Evolutionary conservation across 2,888 invertebrate species (phyloP), one percentile per base, ranked within the genome.

Genomic region (Tholera decimalis): DNA sequence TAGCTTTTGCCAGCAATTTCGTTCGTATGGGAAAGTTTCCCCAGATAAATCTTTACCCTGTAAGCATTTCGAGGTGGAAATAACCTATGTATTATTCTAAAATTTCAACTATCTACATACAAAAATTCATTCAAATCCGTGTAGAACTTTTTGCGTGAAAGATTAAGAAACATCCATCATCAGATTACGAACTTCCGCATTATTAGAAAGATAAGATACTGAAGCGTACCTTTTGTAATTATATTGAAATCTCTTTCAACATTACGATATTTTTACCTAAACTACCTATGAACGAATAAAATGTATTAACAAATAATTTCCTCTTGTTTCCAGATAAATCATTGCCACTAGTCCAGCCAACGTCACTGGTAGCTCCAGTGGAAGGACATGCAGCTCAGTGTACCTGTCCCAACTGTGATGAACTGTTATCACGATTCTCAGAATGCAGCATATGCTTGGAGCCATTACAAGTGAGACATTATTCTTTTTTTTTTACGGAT

Each of bases 361-460:
- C 91, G 1, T 64, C 91, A 2, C 60, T 91, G 44, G 91, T 88
- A 50, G 72, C 90, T 0, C 59, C 89, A n/a, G 91, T 88, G 35
- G 92, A 91, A 57, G 89, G 93, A 3, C 95, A 95, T 64, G 88
- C 93, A 2, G 93, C 92, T 1, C 93, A 93, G 61, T 95, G 95
- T 77, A 57, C 89, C 22, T 95, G 95, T 58, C 93, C 93, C 2
- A 96, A 95, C 86, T 96, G 95, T 68, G 93, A 94, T 41, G 95
- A 95, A 57, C 83, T 96, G 7, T 83, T 94, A 7, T 91, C 94
- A 49, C 88, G 94, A 68, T 95, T 94, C 83, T 88, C 95, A 30
- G 95, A 96, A 72, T 96, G 95, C 89, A 94, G 94, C 62, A 95
- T 96, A 79, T 96, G 95, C 79, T 88, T 95, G 84, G 95, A 95